Conservation (phyloP, 2,888 invertebrate genomes). For the Protophormia terraenovae region DNA sequence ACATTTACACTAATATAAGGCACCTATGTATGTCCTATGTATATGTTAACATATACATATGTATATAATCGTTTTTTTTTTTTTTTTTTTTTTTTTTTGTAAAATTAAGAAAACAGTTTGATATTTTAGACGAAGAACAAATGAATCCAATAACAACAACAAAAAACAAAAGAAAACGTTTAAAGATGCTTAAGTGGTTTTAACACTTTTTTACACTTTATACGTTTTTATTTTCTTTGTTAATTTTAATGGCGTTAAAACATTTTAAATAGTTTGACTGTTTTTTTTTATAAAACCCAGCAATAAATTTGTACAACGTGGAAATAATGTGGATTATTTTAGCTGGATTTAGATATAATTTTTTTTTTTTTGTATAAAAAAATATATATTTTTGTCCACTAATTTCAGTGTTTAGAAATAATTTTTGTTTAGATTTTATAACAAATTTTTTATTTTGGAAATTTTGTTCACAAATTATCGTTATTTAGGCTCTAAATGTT, state of each 20-base stretch:
- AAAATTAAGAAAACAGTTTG: conserved; percentile 48
- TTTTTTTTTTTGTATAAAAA: no score
- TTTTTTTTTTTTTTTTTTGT: no score
- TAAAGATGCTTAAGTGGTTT: conserved; percentile 75
- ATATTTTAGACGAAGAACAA: conserved; percentile 17
- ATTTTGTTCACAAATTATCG: no score
- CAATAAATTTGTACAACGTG: no score
- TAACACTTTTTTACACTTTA: conserved; percentile 73
- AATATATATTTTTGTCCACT: no score
- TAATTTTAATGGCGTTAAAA: conserved; percentile 76
- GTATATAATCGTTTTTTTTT: not conserved
- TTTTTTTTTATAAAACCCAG: not conserved
- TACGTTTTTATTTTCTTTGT: conserved; percentile 26
- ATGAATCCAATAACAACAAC: conserved; percentile 13
- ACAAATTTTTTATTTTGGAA: no score
- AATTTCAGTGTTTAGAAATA: not conserved
- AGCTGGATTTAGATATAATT: no score
- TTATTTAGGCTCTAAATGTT: no score
- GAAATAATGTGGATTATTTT: no score
- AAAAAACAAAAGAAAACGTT: conserved; percentile 48
- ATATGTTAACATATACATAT: not conserved
- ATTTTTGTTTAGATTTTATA: not conserved
- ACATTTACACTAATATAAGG: conserved; percentile 3
- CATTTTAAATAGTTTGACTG: conserved; percentile 56
- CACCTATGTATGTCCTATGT: not conserved